These are phyloP conservation scores for Drosophila pallidifrons DNA, from an alignment of 1,140 invertebrate species.

Conservation along the genomic window DNA sequence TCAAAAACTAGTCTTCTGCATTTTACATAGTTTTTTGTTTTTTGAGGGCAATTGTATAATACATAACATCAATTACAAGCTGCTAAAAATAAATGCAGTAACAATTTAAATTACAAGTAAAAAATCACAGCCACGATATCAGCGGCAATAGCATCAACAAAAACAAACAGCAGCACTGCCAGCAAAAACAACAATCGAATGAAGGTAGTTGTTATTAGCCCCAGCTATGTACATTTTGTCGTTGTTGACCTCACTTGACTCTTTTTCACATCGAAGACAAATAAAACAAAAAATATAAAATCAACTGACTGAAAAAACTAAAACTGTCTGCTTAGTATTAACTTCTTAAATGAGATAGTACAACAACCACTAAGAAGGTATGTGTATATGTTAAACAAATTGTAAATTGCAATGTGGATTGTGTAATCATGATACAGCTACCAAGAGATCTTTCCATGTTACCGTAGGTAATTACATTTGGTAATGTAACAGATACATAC, in stretches of 20 bases:
- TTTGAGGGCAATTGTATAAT: constrained; percentile 70
- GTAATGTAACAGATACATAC: too few species aligned
- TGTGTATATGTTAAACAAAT: constrained; percentile 16
- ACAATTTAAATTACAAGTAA: constrained; percentile 72
- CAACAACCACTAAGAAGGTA: constrained; percentile 33
- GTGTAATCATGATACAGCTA: too few species aligned
- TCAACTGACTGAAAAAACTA: constrained; percentile 32
- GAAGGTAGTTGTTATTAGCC: constrained; percentile 76
- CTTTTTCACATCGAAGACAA: constrained; percentile 76
- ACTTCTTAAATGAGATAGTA: constrained; percentile 33
- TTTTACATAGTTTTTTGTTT: constrained; percentile 62
- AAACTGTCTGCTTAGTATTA: constrained; percentile 37
- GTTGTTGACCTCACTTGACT: constrained; percentile 78
- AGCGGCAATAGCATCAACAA: constrained; percentile 57
- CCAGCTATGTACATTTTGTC: constrained; percentile 62
- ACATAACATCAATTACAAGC: constrained; percentile 70
- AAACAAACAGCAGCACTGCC: constrained; percentile 18
- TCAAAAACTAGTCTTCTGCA: constrained; percentile 44
- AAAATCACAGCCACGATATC: constrained; percentile 50
- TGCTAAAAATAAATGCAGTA: constrained; percentile 72
- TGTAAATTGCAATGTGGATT: too few species aligned
- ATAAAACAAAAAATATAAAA: constrained; percentile 45
- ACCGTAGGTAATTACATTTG: too few species aligned
- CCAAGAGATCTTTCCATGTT: too few species aligned
- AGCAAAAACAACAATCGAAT: constrained; percentile 50